Conservation (phyloP, 2,113 vertebrate species). For the Zapus hudsonius region DNA sequence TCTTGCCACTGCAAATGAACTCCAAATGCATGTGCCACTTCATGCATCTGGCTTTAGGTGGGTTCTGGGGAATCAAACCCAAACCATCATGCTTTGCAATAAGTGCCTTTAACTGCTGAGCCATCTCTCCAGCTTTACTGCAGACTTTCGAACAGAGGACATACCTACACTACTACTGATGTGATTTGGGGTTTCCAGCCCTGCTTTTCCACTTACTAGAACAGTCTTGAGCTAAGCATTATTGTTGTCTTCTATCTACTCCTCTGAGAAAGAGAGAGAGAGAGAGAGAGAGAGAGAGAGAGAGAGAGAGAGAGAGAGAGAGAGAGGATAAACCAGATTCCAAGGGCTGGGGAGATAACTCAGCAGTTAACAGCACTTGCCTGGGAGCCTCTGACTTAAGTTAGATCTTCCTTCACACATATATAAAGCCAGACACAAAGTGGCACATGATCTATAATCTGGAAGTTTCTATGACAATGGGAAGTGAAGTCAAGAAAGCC, state of each 20-base stretch:
- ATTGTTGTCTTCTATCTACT: not conserved
- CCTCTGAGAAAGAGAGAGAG: not conserved
- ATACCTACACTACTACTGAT: accelerated
- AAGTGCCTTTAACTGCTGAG: not conserved
- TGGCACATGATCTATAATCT: too few species aligned
- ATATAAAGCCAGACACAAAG: too few species aligned
- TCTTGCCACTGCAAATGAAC: too few species aligned
- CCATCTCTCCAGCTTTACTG: not conserved
- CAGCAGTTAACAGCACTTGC: too few species aligned
- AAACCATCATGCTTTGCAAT: not conserved
- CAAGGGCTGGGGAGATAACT: too few species aligned
- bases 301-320: not conserved
- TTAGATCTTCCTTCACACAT: too few species aligned
- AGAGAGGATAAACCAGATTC: not conserved
- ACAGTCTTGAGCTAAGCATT: not conserved
- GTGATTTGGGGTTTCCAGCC: not conserved
- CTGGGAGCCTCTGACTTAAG: too few species aligned
- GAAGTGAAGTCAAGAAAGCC: too few species aligned
- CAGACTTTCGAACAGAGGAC: not conserved
- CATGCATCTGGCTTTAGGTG: too few species aligned
- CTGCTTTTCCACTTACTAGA: not conserved
- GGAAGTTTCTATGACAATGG: too few species aligned
- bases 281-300: not conserved
- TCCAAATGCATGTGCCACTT: too few species aligned
- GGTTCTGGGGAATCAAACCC: not conserved